These are phyloP conservation scores for Oscheius sp. DNA, from an alignment of 2,888 invertebrate genomes.

Conservation along the genomic window DNA sequence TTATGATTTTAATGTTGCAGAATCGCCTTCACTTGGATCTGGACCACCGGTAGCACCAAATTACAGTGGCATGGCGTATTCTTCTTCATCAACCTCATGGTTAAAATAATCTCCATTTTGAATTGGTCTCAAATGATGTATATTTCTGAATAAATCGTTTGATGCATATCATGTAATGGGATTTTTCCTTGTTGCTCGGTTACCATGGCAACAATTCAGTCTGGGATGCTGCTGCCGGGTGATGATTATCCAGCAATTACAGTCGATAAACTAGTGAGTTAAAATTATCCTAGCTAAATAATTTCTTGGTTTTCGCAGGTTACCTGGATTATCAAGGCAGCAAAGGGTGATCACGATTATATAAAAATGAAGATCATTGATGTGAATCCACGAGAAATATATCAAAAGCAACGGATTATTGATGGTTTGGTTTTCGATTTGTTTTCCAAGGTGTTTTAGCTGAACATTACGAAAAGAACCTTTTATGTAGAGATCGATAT, in stretches of 20 bases:
- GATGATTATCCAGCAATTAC: constrained; percentile 52
- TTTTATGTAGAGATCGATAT: constrained; percentile 3
- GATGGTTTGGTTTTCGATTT: constrained; percentile 36
- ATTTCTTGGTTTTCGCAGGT: neutral
- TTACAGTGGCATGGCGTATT: neutral
- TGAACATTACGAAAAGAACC: constrained; percentile 22
- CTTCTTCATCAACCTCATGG: neutral
- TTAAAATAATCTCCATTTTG: neutral
- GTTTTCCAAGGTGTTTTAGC: constrained; percentile 2
- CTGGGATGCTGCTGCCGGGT: constrained; percentile 19
- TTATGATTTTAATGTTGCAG: neutral
- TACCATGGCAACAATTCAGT: neutral
- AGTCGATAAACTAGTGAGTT: constrained; percentile 51
- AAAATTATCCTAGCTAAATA: neutral
- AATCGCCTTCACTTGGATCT: neutral
- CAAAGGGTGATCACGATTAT: constrained; percentile 34
- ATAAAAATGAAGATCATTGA: constrained; percentile 46
- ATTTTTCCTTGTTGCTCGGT: neutral
- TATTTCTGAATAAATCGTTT: constrained; percentile 1
- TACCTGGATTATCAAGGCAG: constrained; percentile 19
- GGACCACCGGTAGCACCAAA: neutral
- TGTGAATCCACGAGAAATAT: constrained; percentile 48
- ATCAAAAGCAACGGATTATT: constrained; percentile 38
- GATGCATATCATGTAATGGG: neutral
- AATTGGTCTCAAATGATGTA: constrained; percentile 8